Evolutionary conservation across 2,797 vertebrate genomes (phyloP).

Genomic region (Adelosebastes latens): DNA sequence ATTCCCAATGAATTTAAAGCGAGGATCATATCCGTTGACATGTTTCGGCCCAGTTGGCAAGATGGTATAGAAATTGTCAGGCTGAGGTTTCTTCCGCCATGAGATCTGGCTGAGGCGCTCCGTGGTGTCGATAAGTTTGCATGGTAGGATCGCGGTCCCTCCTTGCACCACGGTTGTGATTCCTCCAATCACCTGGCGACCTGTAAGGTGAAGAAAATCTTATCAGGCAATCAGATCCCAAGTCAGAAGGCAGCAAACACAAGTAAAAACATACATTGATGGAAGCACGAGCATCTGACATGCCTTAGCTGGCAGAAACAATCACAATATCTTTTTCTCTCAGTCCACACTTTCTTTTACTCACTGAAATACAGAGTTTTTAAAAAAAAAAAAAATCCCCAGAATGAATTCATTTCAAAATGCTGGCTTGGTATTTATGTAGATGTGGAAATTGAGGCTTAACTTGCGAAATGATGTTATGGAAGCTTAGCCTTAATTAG

Average conservation of each 20-base stretch:
- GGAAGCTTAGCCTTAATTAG: no score
- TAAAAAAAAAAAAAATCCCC: no score
- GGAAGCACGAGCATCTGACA: not conserved
- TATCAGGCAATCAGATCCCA: not conserved
- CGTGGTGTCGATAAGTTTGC: not conserved
- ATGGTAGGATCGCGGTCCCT: constrained; percentile 1
- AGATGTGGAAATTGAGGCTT: no score
- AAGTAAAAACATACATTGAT: not conserved
- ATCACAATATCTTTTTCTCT: no score
- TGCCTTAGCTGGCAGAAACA: not conserved
- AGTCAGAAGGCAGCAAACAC: not conserved
- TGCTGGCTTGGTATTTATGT: no score
- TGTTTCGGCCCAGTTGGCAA: accelerated
- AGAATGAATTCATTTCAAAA: no score
- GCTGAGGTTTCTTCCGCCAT: constrained; percentile 41
- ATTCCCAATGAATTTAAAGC: constrained; percentile 48
- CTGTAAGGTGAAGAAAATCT: constrained; percentile 11
- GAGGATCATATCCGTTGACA: accelerated
- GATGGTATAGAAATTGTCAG: constrained; percentile 36
- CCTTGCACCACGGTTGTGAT: not conserved
- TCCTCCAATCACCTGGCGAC: constrained; percentile 10
- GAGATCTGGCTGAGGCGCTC: constrained; percentile 51
- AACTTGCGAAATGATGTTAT: no score
- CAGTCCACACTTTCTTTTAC: no score
- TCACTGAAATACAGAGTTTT: no score